A percentile compares a stretch with the other conserved stretches of the same genome.
Evolutionary conservation across 2,113 vertebrate species (phyloP).

Genomic region (Scortum barcoo): DNA sequence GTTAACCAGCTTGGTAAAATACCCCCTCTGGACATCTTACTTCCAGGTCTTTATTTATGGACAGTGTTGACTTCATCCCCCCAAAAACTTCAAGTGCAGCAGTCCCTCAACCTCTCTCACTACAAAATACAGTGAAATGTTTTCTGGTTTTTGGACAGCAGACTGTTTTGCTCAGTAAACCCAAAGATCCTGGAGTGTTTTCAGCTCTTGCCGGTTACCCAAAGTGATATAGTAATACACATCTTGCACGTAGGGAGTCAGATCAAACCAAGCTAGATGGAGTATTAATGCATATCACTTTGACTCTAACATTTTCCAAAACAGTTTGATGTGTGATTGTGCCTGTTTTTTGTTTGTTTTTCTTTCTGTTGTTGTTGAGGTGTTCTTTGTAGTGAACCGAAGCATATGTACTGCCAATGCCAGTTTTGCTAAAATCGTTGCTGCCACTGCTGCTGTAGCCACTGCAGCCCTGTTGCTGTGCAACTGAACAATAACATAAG

Average conservation of each 20-base stretch:
- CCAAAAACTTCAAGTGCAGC: background rate
- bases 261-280: constrained; percentile 89
- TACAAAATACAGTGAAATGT: background rate
- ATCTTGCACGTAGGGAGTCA: constrained; percentile 92
- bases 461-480: constrained; percentile 31
- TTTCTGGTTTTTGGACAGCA: background rate
- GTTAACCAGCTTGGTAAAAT: background rate
- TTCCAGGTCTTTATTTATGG: background rate
- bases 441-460: constrained; percentile 75
- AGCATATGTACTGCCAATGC: constrained; percentile 54
- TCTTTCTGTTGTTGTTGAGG: constrained; percentile 47
- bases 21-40: constrained; percentile 1
- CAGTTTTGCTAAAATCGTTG: constrained; percentile 71
- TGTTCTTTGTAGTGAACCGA: constrained; percentile 54
- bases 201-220: constrained; percentile 96
- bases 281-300: constrained; percentile 98
- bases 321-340: constrained; percentile 59
- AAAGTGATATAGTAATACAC: constrained; percentile 99
- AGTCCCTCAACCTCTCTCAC: background rate
- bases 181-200: constrained; percentile 78
- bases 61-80: background rate
- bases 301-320: constrained; percentile 85
- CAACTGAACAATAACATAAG: constrained; percentile 95
- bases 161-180: background rate
- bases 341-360: constrained; percentile 68